phyloP scores from a whole-genome alignment of 2,888 invertebrate species.

The Eupithecia insigniata region DNA sequence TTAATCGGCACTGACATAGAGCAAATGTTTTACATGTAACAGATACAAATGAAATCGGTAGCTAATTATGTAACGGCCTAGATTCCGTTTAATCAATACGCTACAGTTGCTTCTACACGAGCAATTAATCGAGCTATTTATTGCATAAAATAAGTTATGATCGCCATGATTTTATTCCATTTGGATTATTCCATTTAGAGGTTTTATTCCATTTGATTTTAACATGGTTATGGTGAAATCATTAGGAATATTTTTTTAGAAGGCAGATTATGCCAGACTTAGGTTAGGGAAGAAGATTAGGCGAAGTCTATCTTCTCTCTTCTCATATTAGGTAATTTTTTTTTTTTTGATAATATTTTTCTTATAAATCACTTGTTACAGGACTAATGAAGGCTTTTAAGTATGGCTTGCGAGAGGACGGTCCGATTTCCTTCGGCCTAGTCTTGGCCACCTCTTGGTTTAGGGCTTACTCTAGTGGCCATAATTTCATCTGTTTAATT shows the following conservation, averaged over 20 bases:
- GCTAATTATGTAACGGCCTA: constrained; percentile 64
- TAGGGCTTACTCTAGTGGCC: background rate
- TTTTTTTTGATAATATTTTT: no score
- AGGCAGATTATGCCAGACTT: no score
- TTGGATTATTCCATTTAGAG: background rate
- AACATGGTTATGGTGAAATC: no score
- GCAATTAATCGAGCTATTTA: background rate
- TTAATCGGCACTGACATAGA: constrained; percentile 62
- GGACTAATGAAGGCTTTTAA: no score
- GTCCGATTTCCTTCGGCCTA: background rate
- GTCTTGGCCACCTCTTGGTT: background rate
- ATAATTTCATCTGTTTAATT: background rate
- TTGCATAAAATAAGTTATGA: background rate
- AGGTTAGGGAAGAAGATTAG: no score
- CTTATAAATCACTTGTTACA: no score
- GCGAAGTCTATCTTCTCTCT: no score
- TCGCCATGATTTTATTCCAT: background rate
- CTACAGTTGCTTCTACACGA: constrained; percentile 12
- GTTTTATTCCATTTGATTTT: no score
- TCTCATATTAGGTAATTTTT: no score
- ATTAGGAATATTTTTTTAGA: no score
- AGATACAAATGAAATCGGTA: constrained; percentile 60
- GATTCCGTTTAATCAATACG: constrained; percentile 55
- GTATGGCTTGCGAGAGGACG: background rate
- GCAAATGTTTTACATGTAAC: constrained; percentile 63